Conservation (phyloP, 2,113 vertebrate genomes). For the Daubentonia madagascariensis region DNA sequence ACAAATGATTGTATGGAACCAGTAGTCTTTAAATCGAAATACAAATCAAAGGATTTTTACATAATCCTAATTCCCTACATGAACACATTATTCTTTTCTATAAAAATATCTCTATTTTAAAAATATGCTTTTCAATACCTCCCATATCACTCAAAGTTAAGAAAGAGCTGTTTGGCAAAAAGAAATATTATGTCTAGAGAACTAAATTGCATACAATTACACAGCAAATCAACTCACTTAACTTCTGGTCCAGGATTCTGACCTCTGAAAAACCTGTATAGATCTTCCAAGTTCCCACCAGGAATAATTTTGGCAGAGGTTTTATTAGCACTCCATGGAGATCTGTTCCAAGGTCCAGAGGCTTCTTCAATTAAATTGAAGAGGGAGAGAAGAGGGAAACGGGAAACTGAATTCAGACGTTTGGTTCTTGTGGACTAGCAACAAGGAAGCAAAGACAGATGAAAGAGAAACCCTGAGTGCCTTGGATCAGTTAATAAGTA, state of each 20-base stretch:
- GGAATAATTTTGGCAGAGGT: neutral
- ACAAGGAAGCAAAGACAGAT: slow-evolving; percentile 44
- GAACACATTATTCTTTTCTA: neutral
- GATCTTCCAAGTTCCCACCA: neutral
- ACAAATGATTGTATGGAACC: neutral
- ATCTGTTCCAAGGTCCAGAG: neutral
- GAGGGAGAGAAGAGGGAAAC: neutral
- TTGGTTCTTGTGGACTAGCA: slow-evolving; percentile 2
- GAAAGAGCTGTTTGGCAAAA: neutral
- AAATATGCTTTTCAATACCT: slow-evolving; percentile 6
- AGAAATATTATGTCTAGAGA: neutral
- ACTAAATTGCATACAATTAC: neutral
- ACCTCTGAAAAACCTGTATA: neutral
- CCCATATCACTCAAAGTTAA: neutral
- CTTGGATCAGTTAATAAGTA: slow-evolving; percentile 70
- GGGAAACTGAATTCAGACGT: slow-evolving; percentile 39
- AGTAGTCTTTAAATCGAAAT: neutral
- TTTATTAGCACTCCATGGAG: neutral
- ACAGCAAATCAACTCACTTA: slow-evolving; percentile 47
- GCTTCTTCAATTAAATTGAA: neutral
- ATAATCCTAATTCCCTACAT: neutral
- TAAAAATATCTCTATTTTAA: neutral
- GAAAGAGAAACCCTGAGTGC: slow-evolving; percentile 34
- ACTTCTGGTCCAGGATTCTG: slow-evolving; percentile 31
- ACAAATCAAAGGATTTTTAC: slow-evolving; percentile 5